Conservation (phyloP, 2,797 vertebrate genomes). For the Agapornis canus region DNA sequence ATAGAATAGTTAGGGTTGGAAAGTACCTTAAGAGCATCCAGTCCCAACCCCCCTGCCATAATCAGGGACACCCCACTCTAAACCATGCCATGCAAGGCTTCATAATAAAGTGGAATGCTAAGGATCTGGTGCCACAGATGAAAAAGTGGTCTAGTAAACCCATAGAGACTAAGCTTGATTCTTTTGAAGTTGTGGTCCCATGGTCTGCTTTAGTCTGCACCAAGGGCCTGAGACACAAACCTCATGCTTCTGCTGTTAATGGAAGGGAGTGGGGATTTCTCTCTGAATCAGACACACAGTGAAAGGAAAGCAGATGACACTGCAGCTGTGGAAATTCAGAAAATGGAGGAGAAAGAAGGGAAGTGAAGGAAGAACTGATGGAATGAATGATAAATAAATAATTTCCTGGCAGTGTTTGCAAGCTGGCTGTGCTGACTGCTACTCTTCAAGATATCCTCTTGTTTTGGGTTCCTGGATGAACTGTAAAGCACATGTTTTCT, state of each 20-base stretch:
- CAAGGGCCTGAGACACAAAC: not conserved
- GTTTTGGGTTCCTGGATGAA: not conserved
- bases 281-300: not conserved
- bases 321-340: not conserved
- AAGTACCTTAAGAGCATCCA: too few species aligned
- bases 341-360: not conserved
- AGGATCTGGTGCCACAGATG: not conserved
- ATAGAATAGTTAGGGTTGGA: too few species aligned
- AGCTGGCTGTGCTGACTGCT: not conserved
- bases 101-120: not conserved
- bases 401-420: not conserved
- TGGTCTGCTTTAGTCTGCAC: not conserved
- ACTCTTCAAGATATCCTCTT: not conserved
- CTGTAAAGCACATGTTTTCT: not conserved
- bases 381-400: constrained; percentile 19
- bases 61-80: too few species aligned
- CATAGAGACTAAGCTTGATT: not conserved
- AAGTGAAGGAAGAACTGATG: not conserved
- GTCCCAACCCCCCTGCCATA: too few species aligned
- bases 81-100: too few species aligned
- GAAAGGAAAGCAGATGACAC: not conserved
- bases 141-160: not conserved
- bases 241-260: not conserved
- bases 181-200: not conserved
- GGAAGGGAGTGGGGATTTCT: not conserved